Conservation (phyloP, 2,113 vertebrate genomes). For the Trachemys scripta region DNA sequence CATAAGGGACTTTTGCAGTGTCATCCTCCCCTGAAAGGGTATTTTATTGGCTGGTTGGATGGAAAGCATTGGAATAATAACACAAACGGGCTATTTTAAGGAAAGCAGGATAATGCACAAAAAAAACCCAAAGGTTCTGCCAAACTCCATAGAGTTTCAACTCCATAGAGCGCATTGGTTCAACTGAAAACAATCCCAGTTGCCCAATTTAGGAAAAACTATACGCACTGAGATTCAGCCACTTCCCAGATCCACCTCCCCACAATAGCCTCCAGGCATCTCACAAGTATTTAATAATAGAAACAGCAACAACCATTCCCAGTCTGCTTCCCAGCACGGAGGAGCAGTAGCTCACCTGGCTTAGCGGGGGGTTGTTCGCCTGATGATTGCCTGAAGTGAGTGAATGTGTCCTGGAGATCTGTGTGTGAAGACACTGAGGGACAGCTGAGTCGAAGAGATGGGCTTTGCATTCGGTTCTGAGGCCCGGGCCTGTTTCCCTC, state of each 20-base stretch:
- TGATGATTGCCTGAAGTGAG: not conserved
- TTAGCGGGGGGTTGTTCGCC: too few relatives aligned
- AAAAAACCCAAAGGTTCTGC: slow-evolving; percentile 22
- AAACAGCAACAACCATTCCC: not conserved
- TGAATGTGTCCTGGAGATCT: not conserved
- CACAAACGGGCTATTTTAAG: slow-evolving; percentile 48
- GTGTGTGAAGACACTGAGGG: not conserved
- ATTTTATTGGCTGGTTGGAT: not conserved
- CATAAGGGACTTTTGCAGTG: too few relatives aligned
- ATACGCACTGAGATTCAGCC: not conserved
- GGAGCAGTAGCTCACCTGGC: too few relatives aligned
- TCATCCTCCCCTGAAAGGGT: not conserved
- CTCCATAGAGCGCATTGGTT: not conserved
- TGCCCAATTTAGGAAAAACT: slow-evolving; percentile 52
- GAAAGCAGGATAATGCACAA: slow-evolving; percentile 46
- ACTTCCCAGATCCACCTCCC: not conserved
- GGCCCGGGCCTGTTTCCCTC: not conserved
- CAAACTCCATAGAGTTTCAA: not conserved
- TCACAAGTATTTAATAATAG: not conserved
- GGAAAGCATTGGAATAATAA: not conserved
- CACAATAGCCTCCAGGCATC: not conserved
- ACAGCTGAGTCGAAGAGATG: not conserved
- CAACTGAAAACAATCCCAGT: not conserved
- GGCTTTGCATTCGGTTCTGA: not conserved
- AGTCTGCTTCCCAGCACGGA: not conserved